Conservation (phyloP, 1,140 invertebrate species). For the Pollicipes pollicipes region DNA sequence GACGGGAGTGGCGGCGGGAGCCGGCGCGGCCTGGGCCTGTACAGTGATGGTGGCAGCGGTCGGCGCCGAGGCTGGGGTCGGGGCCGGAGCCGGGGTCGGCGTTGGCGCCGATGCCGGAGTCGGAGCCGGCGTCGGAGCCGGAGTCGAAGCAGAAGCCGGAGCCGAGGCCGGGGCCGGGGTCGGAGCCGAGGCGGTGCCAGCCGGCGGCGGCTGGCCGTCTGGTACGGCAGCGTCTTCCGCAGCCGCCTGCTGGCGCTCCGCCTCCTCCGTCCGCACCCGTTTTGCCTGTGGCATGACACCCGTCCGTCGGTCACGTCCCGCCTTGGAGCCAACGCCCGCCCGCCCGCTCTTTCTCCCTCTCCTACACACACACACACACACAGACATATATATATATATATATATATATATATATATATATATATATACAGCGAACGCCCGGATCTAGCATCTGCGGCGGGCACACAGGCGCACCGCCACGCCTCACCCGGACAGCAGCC, state of each 20-base stretch:
- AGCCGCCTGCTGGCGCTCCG: conserved; percentile 14
- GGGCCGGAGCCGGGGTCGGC: conserved; percentile 19
- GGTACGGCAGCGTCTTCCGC: conserved; percentile 16
- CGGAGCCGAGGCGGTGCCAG: conserved; percentile 19
- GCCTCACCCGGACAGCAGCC: too few relatives aligned
- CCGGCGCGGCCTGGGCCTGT: conserved; percentile 19
- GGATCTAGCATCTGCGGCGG: too few relatives aligned
- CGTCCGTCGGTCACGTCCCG: too few relatives aligned
- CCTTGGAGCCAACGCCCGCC: too few relatives aligned
- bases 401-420: too few relatives aligned
- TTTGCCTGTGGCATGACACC: background rate
- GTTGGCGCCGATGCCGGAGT: conserved; percentile 13
- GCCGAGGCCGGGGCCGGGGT: conserved; percentile 18
- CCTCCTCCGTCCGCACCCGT: background rate
- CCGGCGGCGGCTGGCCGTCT: conserved; percentile 13
- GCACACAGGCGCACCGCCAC: too few relatives aligned
- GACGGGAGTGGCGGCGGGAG: conserved; percentile 17
- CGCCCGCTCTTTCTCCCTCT: too few relatives aligned
- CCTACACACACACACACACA: too few relatives aligned
- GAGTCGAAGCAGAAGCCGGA: conserved; percentile 15
- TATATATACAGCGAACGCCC: too few relatives aligned
- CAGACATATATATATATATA: too few relatives aligned
- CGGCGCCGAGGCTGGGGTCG: conserved; percentile 18
- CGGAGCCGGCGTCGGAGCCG: conserved; percentile 17
- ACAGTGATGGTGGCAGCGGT: too few relatives aligned